Percentiles rank a stretch among this genome's conserved stretches.
Conservation (phyloP, 2,113 vertebrate species). For the Progne subis region DNA sequence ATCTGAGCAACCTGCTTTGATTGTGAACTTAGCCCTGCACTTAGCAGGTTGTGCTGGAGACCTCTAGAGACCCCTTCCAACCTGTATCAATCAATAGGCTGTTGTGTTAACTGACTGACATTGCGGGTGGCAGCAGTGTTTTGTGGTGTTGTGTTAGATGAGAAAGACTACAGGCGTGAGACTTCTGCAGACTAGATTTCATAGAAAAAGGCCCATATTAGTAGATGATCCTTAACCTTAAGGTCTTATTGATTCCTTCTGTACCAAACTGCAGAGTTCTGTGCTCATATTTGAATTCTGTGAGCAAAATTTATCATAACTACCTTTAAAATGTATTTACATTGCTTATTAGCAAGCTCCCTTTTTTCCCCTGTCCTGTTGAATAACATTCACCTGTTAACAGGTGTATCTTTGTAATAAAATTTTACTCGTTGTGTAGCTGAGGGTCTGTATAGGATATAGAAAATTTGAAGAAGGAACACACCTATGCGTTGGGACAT, state of each 20-base stretch:
- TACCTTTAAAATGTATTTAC: not conserved
- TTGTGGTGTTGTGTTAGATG: not conserved
- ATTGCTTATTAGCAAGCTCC: not conserved
- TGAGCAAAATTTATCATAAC: not conserved
- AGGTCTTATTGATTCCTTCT: not conserved
- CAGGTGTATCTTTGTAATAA: rapidly evolving
- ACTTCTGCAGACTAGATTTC: not conserved
- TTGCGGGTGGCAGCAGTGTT: not conserved
- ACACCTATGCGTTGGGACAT: not conserved
- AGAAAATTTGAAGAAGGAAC: not conserved
- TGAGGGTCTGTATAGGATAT: not conserved
- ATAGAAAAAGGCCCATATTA: not conserved
- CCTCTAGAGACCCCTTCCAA: not conserved
- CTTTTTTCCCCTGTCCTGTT: not conserved
- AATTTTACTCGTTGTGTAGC: not conserved
- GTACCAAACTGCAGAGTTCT: not conserved
- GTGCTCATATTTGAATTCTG: not conserved
- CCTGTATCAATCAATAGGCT: not conserved
- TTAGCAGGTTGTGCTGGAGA: not conserved
- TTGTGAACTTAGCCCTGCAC: not conserved
- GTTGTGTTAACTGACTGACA: not conserved
- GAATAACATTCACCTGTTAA: not conserved
- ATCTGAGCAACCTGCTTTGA: not conserved
- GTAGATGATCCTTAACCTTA: not conserved
- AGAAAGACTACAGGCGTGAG: not conserved